Evolutionary conservation across 2,797 vertebrate genomes (phyloP).

Genomic region (Fringilla coelebs): DNA sequence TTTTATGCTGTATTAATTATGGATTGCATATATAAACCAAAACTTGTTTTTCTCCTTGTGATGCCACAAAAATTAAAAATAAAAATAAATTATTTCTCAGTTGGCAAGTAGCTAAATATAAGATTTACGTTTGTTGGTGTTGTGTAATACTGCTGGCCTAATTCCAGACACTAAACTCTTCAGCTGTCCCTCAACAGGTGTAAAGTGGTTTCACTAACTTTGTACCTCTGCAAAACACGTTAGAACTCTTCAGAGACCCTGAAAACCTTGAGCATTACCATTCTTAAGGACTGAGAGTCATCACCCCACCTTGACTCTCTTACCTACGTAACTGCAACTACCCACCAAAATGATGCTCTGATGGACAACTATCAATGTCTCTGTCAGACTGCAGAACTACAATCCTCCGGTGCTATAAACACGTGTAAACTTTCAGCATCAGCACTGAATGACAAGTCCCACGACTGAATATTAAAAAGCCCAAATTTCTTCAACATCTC

Average conservation of each 20-base stretch:
- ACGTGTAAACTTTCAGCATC: neutral
- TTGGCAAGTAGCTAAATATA: slow-evolving; percentile 46
- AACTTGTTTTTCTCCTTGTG: neutral
- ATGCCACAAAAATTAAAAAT: neutral
- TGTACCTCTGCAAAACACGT: neutral
- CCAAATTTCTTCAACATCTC: neutral
- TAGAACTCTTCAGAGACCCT: neutral
- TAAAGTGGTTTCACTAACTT: neutral
- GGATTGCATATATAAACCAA: neutral
- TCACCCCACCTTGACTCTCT: neutral
- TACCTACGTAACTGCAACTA: neutral
- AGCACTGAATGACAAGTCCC: neutral
- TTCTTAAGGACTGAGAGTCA: neutral
- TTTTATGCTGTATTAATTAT: neutral
- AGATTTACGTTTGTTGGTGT: slow-evolving; percentile 2
- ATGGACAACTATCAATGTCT: neutral
- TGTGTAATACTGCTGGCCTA: slow-evolving; percentile 26
- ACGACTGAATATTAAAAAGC: neutral
- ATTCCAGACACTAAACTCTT: slow-evolving; percentile 17
- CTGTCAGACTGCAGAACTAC: neutral
- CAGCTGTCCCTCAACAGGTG: slow-evolving; percentile 63
- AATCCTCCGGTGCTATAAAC: fast-evolving
- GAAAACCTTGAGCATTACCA: neutral
- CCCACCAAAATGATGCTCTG: neutral
- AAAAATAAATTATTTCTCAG: neutral